These are phyloP conservation scores for Siniperca obscura DNA, from an alignment of 2,797 vertebrate species.

Conservation along the genomic window DNA sequence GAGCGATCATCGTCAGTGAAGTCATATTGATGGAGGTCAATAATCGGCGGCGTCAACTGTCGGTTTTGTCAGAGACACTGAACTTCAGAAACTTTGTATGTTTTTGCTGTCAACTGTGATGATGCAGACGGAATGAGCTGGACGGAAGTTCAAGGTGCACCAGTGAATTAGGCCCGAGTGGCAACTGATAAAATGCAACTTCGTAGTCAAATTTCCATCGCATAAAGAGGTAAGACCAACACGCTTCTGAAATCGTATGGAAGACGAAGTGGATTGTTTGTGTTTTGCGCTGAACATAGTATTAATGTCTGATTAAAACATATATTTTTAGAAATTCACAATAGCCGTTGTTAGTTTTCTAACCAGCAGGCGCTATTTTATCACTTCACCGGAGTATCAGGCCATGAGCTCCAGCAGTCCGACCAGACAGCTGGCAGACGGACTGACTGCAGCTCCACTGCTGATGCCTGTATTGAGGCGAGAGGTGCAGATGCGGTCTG, in stretches of 20 bases:
- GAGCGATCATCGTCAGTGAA: conserved; percentile 90
- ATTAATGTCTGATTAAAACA: too few relatives aligned
- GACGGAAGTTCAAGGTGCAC: conserved; percentile 73
- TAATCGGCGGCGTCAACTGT: not conserved
- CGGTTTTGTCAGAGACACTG: accelerated
- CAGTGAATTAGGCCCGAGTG: conserved; percentile 55
- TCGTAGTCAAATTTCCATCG: conserved; percentile 18
- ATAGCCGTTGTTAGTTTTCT: not conserved
- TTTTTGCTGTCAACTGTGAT: conserved; percentile 52
- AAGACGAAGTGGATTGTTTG: not conserved
- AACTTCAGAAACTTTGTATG: conserved; percentile 29
- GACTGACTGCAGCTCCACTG: conserved; percentile 66
- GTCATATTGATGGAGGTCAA: conserved; percentile 81
- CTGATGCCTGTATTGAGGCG: conserved; percentile 58
- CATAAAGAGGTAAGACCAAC: conserved; percentile 2
- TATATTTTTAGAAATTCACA: accelerated
- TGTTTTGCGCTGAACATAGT: too few relatives aligned
- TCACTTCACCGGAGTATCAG: conserved; percentile 10
- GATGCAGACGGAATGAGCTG: conserved; percentile 58
- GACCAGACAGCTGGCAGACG: conserved; percentile 74
- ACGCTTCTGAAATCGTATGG: not conserved
- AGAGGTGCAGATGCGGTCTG: conserved; percentile 73
- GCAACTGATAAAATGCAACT: conserved; percentile 37
- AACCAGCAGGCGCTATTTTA: not conserved
- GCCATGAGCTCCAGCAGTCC: conserved; percentile 51